phyloP scores from a whole-genome alignment of 2,888 invertebrate species.

The Callyntrura sp. region DNA sequence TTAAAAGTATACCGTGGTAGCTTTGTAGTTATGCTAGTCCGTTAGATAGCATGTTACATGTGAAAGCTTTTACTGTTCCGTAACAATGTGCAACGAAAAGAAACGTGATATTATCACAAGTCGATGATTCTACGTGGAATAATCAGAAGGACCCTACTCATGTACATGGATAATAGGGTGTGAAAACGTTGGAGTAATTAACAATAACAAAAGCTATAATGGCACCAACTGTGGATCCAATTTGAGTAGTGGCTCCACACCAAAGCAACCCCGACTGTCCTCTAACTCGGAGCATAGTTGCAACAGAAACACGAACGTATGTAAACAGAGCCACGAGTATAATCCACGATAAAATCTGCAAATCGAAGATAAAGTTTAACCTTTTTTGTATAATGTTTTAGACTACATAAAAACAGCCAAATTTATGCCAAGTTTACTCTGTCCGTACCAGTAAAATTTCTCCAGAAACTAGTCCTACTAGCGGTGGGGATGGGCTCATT shows the following conservation, averaged over 20 bases:
- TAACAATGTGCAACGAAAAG: too few species aligned
- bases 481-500: conserved; percentile 91
- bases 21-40: too few species aligned
- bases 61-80: too few species aligned
- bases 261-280: conserved; percentile 92
- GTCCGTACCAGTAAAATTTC: conserved; percentile 88
- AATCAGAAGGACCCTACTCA: neutral
- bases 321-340: conserved; percentile 89
- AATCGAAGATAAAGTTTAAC: neutral
- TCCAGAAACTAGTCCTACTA: conserved; percentile 88
- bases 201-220: conserved; percentile 89
- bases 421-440: neutral
- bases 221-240: conserved; percentile 92
- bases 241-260: conserved; percentile 91
- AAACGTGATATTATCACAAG: neutral
- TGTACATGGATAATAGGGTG: conserved; percentile 86
- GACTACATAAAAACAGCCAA: too few species aligned
- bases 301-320: conserved; percentile 92
- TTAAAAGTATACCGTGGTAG: too few species aligned
- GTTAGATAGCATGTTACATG: too few species aligned
- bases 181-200: conserved; percentile 88
- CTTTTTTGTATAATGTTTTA: too few species aligned
- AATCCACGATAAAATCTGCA: conserved; percentile 91
- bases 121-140: neutral
- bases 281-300: conserved; percentile 90